These are phyloP conservation scores for Sula dactylatra DNA, from an alignment of 2,113 vertebrate genomes.

Conservation along the genomic window DNA sequence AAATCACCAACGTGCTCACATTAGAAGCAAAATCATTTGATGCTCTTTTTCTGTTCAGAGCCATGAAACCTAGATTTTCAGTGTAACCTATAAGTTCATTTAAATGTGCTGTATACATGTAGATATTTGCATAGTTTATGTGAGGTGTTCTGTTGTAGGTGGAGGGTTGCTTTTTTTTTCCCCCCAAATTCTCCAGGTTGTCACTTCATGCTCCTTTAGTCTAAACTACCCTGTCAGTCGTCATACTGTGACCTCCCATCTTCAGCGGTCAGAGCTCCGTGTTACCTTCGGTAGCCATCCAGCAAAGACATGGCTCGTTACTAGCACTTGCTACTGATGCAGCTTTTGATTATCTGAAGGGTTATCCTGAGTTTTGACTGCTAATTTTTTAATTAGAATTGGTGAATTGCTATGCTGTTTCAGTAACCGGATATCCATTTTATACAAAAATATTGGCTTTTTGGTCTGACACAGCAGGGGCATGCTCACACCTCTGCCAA, in stretches of 20 bases:
- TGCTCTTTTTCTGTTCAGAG: slow-evolving; percentile 3
- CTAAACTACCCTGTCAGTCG: not conserved
- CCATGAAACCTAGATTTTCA: not conserved
- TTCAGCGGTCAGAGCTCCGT: not conserved
- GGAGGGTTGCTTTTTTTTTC: not conserved
- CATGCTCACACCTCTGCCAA: slow-evolving; percentile 7
- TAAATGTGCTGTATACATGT: not conserved
- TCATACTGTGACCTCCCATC: not conserved
- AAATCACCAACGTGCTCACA: not conserved
- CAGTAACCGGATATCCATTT: not conserved
- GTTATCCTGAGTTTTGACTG: not conserved
- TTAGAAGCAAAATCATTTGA: not conserved
- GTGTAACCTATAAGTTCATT: not conserved
- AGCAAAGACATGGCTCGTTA: not conserved
- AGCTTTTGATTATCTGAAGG: slow-evolving; percentile 4
- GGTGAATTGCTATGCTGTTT: not conserved
- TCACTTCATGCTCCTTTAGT: not conserved
- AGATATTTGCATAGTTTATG: not conserved
- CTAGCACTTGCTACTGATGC: not conserved
- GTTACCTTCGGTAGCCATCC: not conserved
- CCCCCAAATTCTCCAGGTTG: not conserved
- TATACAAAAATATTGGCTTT: slow-evolving; percentile 5
- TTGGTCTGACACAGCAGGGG: not conserved
- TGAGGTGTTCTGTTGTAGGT: not conserved
- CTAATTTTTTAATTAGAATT: not conserved